Evolutionary conservation across 2,113 vertebrate species (phyloP).

Genomic region (Otis tarda): DNA sequence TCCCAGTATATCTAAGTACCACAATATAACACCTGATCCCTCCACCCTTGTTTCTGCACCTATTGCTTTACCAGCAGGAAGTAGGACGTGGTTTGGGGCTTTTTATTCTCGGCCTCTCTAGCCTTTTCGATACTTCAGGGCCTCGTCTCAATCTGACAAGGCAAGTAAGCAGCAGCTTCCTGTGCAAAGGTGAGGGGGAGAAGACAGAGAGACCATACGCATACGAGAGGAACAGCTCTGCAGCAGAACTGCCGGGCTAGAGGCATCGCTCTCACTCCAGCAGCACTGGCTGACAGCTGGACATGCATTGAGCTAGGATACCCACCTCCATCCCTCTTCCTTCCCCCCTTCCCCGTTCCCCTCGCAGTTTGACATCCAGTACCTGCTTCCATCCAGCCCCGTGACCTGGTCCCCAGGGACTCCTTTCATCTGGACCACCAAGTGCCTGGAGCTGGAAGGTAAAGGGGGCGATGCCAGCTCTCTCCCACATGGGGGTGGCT

Average conservation of each 20-base stretch:
- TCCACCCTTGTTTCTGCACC: constrained; percentile 37
- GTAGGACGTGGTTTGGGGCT: constrained; percentile 65
- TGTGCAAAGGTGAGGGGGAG: constrained; percentile 60
- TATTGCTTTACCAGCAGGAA: constrained; percentile 65
- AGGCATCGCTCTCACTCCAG: not conserved
- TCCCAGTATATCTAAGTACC: not conserved
- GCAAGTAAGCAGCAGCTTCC: constrained; percentile 54
- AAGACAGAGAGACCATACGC: not conserved
- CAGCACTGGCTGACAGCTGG: not conserved
- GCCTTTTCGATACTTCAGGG: constrained; percentile 43
- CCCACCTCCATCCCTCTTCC: not conserved
- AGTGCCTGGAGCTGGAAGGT: constrained; percentile 19
- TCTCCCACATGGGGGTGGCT: not conserved
- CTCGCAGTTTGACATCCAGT: not conserved
- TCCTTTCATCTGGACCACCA: not conserved
- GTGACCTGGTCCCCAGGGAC: not conserved
- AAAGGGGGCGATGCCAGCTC: not conserved
- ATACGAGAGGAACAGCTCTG: not conserved
- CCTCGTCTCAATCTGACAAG: constrained; percentile 64
- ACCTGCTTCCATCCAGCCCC: not conserved
- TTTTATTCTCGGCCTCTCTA: constrained; percentile 61
- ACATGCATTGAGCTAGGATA: not conserved
- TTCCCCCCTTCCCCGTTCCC: accelerated
- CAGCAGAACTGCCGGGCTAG: not conserved
- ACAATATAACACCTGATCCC: constrained; percentile 32